Evolutionary conservation across 2,888 invertebrate genomes (phyloP).

Genomic region (Philhelius pedissequus): DNA sequence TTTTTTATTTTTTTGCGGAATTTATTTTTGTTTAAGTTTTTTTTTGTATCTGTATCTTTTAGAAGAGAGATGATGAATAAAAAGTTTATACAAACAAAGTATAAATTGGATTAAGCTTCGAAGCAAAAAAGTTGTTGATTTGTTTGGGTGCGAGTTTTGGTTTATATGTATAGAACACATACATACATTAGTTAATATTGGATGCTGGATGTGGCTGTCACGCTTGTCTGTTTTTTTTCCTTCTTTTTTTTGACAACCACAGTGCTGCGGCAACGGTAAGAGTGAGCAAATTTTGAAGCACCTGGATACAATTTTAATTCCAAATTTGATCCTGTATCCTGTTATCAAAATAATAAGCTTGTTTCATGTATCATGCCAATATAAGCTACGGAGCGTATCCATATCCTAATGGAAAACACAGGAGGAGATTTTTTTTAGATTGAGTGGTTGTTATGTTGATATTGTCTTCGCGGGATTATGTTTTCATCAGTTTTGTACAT

Average conservation of each 20-base stretch:
- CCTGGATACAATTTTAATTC: slow-evolving; percentile 60
- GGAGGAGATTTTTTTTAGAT: not conserved
- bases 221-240: not conserved
- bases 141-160: slow-evolving; percentile 47
- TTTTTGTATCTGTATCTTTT: not conserved
- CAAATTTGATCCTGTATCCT: slow-evolving; percentile 47
- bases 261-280: not conserved
- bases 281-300: slow-evolving; percentile 41
- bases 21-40: not conserved
- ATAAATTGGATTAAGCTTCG: slow-evolving; percentile 57
- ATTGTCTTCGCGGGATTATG: not conserved
- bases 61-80: not conserved
- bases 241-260: not conserved
- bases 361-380: slow-evolving; percentile 17
- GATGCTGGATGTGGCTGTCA: not conserved
- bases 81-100: slow-evolving; percentile 37
- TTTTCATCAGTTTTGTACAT: not conserved
- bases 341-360: slow-evolving; percentile 33
- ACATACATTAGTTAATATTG: not conserved
- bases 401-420: not conserved
- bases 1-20: not conserved
- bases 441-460: not conserved
- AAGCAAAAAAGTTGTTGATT: slow-evolving; percentile 56
- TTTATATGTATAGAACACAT: too few species aligned
- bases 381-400: not conserved